These are phyloP conservation scores for Perizoma affinitatum DNA, from an alignment of 2,888 invertebrate genomes.

Conservation along the genomic window DNA sequence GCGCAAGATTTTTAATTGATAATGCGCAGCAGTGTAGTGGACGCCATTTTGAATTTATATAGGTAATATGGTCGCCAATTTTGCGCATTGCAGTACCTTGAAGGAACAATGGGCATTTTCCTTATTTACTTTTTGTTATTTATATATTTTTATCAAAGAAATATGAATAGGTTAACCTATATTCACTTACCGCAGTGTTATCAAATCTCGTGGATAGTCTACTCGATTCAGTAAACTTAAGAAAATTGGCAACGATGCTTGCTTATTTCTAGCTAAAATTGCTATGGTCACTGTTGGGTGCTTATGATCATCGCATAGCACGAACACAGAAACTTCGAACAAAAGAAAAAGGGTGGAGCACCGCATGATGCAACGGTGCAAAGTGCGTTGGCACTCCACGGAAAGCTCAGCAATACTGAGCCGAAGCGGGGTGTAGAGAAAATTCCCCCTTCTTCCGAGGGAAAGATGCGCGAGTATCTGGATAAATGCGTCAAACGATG, in stretches of 20 bases:
- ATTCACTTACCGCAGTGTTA: slow-evolving; percentile 90
- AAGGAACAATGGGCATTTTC: too few species aligned
- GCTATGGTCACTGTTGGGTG: slow-evolving; percentile 91
- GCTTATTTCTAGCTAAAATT: slow-evolving; percentile 94
- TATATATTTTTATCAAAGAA: too few species aligned
- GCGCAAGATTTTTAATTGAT: too few species aligned
- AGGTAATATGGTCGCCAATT: too few species aligned
- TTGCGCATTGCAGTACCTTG: too few species aligned
- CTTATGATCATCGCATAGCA: neutral
- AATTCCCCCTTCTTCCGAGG: too few species aligned
- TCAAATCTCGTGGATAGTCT: slow-evolving; percentile 95
- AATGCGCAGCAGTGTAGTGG: too few species aligned
- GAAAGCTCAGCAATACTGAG: neutral
- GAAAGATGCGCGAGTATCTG: too few species aligned
- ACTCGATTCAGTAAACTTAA: slow-evolving; percentile 90
- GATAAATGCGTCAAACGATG: neutral
- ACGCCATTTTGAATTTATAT: neutral
- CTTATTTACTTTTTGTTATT: neutral
- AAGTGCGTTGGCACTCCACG: slow-evolving; percentile 4
- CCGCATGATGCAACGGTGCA: slow-evolving; percentile 11
- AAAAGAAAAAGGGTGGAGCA: neutral
- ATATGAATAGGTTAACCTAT: neutral
- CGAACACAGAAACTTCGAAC: neutral
- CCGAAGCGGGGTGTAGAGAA: too few species aligned
- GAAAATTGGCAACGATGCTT: slow-evolving; percentile 94